Evolutionary conservation across 2,888 invertebrate genomes (phyloP), one percentile per base, ranked within the genome.

Genomic region (Lasioglossum vierecki): DNA sequence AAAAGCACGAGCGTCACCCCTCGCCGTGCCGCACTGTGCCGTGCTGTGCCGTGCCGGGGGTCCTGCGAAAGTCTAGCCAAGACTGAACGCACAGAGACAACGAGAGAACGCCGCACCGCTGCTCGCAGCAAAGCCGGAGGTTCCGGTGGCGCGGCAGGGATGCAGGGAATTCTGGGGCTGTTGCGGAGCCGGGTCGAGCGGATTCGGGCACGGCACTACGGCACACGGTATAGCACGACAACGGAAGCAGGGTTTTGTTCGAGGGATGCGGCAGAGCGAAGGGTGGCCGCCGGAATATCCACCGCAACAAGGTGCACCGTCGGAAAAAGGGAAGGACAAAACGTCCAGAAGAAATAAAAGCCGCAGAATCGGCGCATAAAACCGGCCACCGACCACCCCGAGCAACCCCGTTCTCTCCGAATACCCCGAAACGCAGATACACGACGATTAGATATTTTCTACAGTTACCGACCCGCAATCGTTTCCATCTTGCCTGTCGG

Each of bases 181-280:
- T 88, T 86, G 90, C 81, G 80, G 68, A 39, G 39, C 39, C 83
- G 84, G 81, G 71, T 76, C 35, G 66, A 83, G 77, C 82, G 85
- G 89, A 82, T 81, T 87, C 79, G 88, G 82, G 63, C 63, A 63
- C 63, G 63, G 26, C 53, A 22, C 22, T 53, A 53, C 53, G 8
- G 53, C 53, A n/a, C 53, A n/a, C 22, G 53, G 53, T 53, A 53
- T 53, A 53, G 53, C 53, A 53, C 60, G 84, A 81, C 82, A 79
- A 82, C 90, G 90, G 74, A 82, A 79, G 83, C 35, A 75, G 81
- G 86, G 88, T 88, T 89, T 89, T 89, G 90, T 89, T 86, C 86
- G 88, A 80, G 82, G 85, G 81, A 79, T 60, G 86, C 79, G 74
- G 53, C 74, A 72, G 80, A 46, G 30, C 46, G 72, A 46, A 46